These are phyloP conservation scores for Eurystomus gularis DNA, from an alignment of 2,113 vertebrate genomes.

Conservation along the genomic window DNA sequence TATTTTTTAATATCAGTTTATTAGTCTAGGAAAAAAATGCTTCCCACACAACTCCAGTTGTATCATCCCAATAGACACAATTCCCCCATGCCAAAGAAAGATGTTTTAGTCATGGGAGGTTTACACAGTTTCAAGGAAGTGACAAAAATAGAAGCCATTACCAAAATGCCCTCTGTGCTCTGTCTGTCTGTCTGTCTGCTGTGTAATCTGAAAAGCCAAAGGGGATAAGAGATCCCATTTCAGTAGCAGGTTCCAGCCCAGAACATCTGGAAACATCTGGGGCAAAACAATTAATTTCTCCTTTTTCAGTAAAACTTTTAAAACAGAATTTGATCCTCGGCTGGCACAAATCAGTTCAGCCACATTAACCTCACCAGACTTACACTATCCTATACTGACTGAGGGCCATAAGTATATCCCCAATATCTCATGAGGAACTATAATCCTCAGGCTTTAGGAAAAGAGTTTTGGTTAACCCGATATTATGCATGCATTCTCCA, in stretches of 20 bases:
- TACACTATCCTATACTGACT: background rate
- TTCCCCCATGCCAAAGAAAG: background rate
- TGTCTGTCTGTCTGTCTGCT: background rate
- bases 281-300: background rate
- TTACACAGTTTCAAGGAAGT: slow-evolving; percentile 16
- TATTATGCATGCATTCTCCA: background rate
- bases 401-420: background rate
- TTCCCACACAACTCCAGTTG: slow-evolving; percentile 24
- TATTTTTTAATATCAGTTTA: background rate
- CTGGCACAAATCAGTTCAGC: slow-evolving; percentile 31
- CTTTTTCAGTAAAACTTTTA: background rate
- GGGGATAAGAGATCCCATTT: background rate
- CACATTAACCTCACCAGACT: slow-evolving; percentile 19
- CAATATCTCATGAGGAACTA: background rate
- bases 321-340: background rate
- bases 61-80: background rate
- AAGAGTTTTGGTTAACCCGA: background rate
- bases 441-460: background rate
- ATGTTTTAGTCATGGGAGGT: background rate
- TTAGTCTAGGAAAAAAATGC: background rate
- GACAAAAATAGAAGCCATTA: slow-evolving; percentile 30
- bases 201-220: slow-evolving; percentile 17
- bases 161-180: background rate
- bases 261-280: slow-evolving; percentile 12
- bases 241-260: slow-evolving; percentile 10